Percentiles rank a stretch among this genome's conserved stretches.
phyloP scores from a whole-genome alignment of 2,888 invertebrate species.

The Blastobasis adustella region DNA sequence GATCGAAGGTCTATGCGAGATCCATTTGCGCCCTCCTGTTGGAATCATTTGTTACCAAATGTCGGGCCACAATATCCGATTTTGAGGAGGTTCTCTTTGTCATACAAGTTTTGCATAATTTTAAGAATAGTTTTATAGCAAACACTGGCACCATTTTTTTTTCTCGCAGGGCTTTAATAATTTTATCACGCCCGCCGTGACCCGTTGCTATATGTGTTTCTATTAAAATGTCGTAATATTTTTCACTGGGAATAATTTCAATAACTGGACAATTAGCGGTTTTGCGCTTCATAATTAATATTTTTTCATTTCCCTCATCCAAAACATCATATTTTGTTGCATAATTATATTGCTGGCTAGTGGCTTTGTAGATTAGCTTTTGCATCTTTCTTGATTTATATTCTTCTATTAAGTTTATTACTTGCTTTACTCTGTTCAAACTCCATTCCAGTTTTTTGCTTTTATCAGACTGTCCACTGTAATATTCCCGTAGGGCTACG shows the following conservation, averaged over 20 bases:
- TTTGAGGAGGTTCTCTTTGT: conserved; percentile 15
- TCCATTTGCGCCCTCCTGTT: conserved; percentile 10
- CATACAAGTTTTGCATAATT: conserved; percentile 18
- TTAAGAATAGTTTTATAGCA: conserved; percentile 17
- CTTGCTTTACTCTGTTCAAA: neutral
- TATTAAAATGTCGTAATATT: conserved; percentile 17
- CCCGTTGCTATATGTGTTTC: conserved; percentile 19
- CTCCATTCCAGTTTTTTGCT: neutral
- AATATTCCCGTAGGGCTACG: neutral
- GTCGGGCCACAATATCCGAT: conserved; percentile 23
- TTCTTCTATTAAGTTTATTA: neutral
- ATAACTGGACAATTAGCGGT: conserved; percentile 9
- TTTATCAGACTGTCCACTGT: neutral
- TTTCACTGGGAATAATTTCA: conserved; percentile 14
- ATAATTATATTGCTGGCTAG: conserved; percentile 2
- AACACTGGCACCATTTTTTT: conserved; percentile 16
- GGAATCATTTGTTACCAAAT: conserved; percentile 24
- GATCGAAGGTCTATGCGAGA: too few relatives aligned
- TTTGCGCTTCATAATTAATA: conserved; percentile 16
- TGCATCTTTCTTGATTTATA: neutral
- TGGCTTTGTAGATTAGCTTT: neutral
- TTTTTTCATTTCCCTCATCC: conserved; percentile 10
- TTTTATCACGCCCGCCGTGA: conserved; percentile 25
- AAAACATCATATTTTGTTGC: conserved; percentile 19
- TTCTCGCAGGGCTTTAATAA: conserved; percentile 16